Evolutionary conservation across 2,113 vertebrate genomes (phyloP).

Genomic region (Neomonachus schauinslandi): DNA sequence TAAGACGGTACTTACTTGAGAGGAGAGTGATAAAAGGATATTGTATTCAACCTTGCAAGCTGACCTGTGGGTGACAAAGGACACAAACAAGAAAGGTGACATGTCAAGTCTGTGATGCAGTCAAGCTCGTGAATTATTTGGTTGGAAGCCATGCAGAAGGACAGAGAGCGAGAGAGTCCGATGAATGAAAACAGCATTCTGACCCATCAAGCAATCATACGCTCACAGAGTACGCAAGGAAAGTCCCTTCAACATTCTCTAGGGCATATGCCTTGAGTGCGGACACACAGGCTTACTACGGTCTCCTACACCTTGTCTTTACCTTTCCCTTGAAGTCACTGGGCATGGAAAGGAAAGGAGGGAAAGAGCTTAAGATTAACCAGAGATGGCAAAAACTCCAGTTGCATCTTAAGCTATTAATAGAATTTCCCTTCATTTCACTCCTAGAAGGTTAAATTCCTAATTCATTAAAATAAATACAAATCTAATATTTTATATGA

Average conservation of each 20-base stretch:
- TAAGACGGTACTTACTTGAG: slow-evolving; percentile 90
- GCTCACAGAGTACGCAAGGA: slow-evolving; percentile 68
- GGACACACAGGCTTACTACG: not conserved
- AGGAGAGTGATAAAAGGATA: slow-evolving; percentile 88
- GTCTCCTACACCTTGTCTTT: not conserved
- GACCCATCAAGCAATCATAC: not conserved
- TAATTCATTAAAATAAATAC: slow-evolving; percentile 23
- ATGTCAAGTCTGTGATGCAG: slow-evolving; percentile 86
- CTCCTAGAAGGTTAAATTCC: not conserved
- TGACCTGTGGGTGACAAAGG: slow-evolving; percentile 92
- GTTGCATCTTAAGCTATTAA: not conserved
- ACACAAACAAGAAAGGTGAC: slow-evolving; percentile 87
- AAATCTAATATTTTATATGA: not conserved
- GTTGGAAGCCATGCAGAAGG: slow-evolving; percentile 85
- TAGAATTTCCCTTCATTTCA: slow-evolving; percentile 29
- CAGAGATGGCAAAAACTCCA: not conserved
- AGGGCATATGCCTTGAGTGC: not conserved
- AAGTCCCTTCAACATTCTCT: slow-evolving; percentile 37
- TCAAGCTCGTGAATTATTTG: slow-evolving; percentile 86
- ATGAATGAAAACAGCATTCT: not conserved
- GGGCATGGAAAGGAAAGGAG: not conserved
- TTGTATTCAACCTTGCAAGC: slow-evolving; percentile 95
- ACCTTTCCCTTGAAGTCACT: not conserved
- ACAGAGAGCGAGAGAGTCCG: slow-evolving; percentile 65
- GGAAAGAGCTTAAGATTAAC: slow-evolving; percentile 16